These are phyloP conservation scores for Panagrolaimus sp. DNA, from an alignment of 1,140 invertebrate species.

Conservation along the genomic window DNA sequence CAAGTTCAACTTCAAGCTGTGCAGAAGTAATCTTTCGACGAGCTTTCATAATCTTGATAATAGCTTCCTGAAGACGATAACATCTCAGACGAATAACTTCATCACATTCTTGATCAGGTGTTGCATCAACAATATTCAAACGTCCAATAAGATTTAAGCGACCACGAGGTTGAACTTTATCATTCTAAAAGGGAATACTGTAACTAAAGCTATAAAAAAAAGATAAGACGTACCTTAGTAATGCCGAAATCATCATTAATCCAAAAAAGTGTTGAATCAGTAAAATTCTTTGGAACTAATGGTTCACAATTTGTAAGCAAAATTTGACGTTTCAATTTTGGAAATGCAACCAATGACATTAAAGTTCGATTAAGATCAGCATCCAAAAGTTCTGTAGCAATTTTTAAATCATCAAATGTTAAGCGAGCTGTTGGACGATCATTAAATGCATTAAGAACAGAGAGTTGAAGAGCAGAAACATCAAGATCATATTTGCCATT, in stretches of 20 bases:
- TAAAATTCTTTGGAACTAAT: conserved; percentile 34
- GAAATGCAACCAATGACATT: conserved; percentile 64
- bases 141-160: conserved; percentile 40
- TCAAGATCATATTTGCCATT: conserved; percentile 88
- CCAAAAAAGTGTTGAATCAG: conserved; percentile 39
- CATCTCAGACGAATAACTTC: conserved; percentile 41
- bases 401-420: conserved; percentile 83
- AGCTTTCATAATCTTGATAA: conserved; percentile 98
- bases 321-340: conserved; percentile 39
- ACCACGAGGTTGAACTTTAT: conserved; percentile 41
- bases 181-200: conserved; percentile 59
- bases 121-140: conserved; percentile 10
- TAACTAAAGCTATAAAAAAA: not conserved
- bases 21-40: conserved; percentile 71
- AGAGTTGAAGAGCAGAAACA: conserved; percentile 99
- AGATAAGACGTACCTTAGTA: conserved; percentile 28
- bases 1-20: conserved; percentile 86
- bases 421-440: conserved; percentile 76
- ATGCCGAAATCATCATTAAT: conserved; percentile 42
- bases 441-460: conserved; percentile 98
- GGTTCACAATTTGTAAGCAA: conserved; percentile 33
- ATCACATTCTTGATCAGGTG: conserved; percentile 41
- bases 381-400: conserved; percentile 93
- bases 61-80: conserved; percentile 72
- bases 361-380: conserved; percentile 87